phyloP scores from a whole-genome alignment of 2,113 vertebrate species.

The Melanotaenia duboulayi region DNA sequence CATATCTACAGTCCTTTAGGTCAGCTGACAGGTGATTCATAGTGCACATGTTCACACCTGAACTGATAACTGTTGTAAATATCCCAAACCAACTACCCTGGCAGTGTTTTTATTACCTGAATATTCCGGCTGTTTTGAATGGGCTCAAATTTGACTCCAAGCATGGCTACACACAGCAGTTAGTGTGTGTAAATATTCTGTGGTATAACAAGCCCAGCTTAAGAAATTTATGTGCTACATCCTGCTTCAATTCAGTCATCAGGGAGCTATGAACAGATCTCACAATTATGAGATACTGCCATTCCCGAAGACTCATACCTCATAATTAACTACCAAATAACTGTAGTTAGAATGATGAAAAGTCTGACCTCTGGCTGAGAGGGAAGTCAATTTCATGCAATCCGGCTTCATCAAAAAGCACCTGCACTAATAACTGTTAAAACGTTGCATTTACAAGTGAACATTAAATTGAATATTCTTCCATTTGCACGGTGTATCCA shows the following conservation, averaged over 20 bases:
- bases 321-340: not conserved
- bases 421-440: not conserved
- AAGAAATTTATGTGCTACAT: not conserved
- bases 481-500: not conserved
- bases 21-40: constrained; percentile 1
- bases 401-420: not conserved
- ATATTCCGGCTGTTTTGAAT: not conserved
- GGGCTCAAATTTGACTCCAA: not conserved
- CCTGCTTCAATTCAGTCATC: not conserved
- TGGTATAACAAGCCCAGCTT: not conserved
- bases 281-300: not conserved
- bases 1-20: not conserved
- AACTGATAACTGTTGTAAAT: constrained; percentile 11
- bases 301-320: too few species aligned
- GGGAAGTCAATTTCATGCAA: not conserved
- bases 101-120: not conserved
- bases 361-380: not conserved
- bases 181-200: not conserved
- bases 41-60: constrained; percentile 3
- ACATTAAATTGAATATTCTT: not conserved
- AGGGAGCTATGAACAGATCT: not conserved
- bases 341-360: not conserved
- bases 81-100: constrained; percentile 1
- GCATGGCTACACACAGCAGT: not conserved
- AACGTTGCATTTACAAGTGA: not conserved